Percentiles rank a stretch among this genome's conserved stretches.
These are phyloP conservation scores for Liopterus haemorrhoidalis DNA, from an alignment of 2,888 invertebrate genomes.

Conservation along the genomic window DNA sequence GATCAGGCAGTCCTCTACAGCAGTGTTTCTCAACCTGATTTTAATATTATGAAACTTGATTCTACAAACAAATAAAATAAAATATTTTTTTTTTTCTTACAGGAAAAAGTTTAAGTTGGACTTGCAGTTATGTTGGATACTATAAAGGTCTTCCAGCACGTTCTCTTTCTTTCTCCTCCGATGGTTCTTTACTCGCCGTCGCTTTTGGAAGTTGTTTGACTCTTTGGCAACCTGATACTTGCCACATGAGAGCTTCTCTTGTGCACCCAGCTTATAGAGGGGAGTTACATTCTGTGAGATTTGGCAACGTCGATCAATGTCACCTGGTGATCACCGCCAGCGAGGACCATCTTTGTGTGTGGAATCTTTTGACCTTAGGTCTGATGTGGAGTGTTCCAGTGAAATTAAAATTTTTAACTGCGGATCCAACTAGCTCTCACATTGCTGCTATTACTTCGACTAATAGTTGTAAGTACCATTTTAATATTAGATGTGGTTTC, in stretches of 20 bases:
- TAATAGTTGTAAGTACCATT: slow-evolving; percentile 55
- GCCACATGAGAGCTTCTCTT: slow-evolving; percentile 54
- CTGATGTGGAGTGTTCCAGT: slow-evolving; percentile 62
- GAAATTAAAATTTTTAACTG: slow-evolving; percentile 46
- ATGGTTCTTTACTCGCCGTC: slow-evolving; percentile 70
- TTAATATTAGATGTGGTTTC: slow-evolving; percentile 17
- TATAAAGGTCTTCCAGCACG: slow-evolving; percentile 56
- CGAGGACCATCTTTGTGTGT: slow-evolving; percentile 57
- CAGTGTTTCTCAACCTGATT: too few species aligned
- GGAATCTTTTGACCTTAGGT: slow-evolving; percentile 66
- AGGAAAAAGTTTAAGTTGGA: slow-evolving; percentile 59
- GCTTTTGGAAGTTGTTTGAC: slow-evolving; percentile 63
- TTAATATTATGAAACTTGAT: too few species aligned
- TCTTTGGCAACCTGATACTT: slow-evolving; percentile 59
- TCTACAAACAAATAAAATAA: slow-evolving; percentile 21
- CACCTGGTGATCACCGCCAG: slow-evolving; percentile 56
- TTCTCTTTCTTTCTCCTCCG: slow-evolving; percentile 61
- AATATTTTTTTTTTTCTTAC: slow-evolving; percentile 31
- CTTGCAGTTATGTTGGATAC: slow-evolving; percentile 55
- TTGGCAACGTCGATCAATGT: slow-evolving; percentile 53
- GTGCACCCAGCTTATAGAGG: slow-evolving; percentile 40
- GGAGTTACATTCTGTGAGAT: slow-evolving; percentile 46
- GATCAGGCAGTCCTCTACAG: too few species aligned
- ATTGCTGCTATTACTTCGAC: slow-evolving; percentile 63
- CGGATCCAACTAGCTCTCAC: slow-evolving; percentile 58